Conservation (phyloP, 2,888 invertebrate species). For the Andrena bucephala region DNA sequence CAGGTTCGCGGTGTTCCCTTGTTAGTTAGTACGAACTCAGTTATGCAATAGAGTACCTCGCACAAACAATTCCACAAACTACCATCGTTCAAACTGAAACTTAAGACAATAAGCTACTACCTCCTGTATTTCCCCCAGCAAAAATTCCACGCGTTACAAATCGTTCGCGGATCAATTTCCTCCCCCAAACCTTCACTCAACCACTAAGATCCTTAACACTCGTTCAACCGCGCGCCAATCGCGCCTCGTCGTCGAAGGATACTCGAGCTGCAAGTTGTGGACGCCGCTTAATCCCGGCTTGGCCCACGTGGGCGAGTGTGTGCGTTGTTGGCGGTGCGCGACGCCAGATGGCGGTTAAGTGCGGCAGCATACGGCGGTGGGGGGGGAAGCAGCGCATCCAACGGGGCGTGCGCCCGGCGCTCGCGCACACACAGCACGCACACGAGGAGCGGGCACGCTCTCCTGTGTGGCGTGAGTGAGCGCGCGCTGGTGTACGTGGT, state of each 20-base stretch:
- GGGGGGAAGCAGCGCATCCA: slow-evolving; percentile 42
- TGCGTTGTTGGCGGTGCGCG: slow-evolving; percentile 48
- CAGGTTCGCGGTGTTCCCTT: no score
- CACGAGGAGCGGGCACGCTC: slow-evolving; percentile 62
- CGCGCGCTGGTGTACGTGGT: slow-evolving; percentile 69
- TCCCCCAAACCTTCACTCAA: no score
- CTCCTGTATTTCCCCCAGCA: background rate
- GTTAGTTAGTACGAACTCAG: no score
- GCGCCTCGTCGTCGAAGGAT: background rate
- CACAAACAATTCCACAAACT: no score
- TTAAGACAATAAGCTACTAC: no score
- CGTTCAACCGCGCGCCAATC: no score
- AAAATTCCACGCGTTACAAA: background rate
- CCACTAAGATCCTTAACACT: no score
- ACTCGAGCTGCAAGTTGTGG: slow-evolving; percentile 26
- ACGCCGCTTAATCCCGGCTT: slow-evolving; percentile 49
- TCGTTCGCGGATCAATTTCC: no score
- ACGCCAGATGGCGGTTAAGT: slow-evolving; percentile 69
- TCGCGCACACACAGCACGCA: slow-evolving; percentile 6
- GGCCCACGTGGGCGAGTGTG: slow-evolving; percentile 69
- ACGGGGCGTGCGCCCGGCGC: slow-evolving; percentile 6
- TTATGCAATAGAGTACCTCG: no score
- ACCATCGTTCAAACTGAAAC: no score
- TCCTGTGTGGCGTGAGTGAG: slow-evolving; percentile 31
- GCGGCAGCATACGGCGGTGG: slow-evolving; percentile 11